Base-by-base conservation (phyloP, 2,113 vertebrate species). In the Myotis davidii region DNA sequence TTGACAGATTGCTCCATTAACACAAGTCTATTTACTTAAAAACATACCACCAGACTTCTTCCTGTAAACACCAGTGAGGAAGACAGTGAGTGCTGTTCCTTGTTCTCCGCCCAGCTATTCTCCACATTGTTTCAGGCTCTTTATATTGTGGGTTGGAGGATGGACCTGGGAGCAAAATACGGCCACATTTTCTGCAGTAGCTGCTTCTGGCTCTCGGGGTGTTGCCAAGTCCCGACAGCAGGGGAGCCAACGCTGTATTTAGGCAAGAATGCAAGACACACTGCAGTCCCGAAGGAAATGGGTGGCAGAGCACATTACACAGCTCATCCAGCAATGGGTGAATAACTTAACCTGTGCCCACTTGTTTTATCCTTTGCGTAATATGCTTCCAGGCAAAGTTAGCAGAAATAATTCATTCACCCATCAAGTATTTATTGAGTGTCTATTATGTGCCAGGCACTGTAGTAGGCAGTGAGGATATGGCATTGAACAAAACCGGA, bases 11-110 rank as follows among this genome's bases (percentile, higher is more conserved):
- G 87, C 76, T 91, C 87, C 94, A 87, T 90, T 67, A 87, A 61
- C 56, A 82, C 37, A 45, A 96, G 67, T 85, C 94, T 95, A 21
- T 97, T 95, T 89, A 81, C 87, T 90, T 91, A 87, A 88, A 92
- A 84, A 70, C 65, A 74, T 42, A 77, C 29, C 39, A 78, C 83
- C 89, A 83, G 83, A 74, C 91, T 86, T 92, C 79, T 64, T 86
- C 90, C 79, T 64, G 23, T 52, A 70, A 79, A 94, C 32, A 74
- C 59, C 45, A 27, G 65, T 0, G 12, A 81, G 89, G 70, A 70
- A 67, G 16, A 91, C 72, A 48, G 48, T 20, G 73, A 48, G 48
- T 20, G 73, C 73, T 3, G 72, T 1, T 91, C 27, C 74, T 95
- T 91, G 64, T 93, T 74, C 85, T 77, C 10, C 9, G 69, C 74